Evolutionary conservation across 2,888 invertebrate genomes (phyloP), one percentile per base, ranked within the genome.

Genomic region (Amblyjoppa proteus): DNA sequence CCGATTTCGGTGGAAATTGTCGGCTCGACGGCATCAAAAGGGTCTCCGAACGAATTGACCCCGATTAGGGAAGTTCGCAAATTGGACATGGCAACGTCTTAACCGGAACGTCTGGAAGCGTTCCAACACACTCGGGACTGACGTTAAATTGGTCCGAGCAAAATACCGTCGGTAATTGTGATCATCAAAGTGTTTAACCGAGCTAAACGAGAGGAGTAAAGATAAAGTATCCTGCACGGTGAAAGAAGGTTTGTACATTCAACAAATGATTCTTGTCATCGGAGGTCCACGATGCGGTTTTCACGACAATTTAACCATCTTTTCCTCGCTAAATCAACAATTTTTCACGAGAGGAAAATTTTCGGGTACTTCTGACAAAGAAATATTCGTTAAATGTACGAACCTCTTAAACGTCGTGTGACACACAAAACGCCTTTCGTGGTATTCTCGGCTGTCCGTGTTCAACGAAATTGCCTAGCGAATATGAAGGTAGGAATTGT

Each of bases 1-100:
- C n/a, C 45, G 34, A 28, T 20, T 51, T 79, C 75, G 74, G 66
- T 75, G 83, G 81, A 85, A 86, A 87, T 84, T 56, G 78, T 56
- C 71, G 41, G 78, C 20, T 20, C 20, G 34, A 20, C 49, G 76
- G 76, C 20, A 66, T 31, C 45, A 28, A 20, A 49, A 69, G 81
- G 85, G 86, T 81, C 81, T 69, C 51, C 61, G 31, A 77, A 85
- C 85, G 80, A 88, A 88, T 87, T 87, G 85, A 88, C 87, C 86
- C 75, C 86, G 81, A 85, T 88, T 86, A 88, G 74, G 76, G 70
- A 84, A 78, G 75, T 82, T 69, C 53, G 70, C 78, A 86, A 88
- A 88, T 88, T 87, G 83, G 85, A 85, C 83, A 69, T 45, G 71
- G 20, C 68, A 34, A 38, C 38, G 61, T 71, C 45, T 31, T 64